phyloP scores from a whole-genome alignment of 2,888 invertebrate genomes.

The Synergus japonicus region DNA sequence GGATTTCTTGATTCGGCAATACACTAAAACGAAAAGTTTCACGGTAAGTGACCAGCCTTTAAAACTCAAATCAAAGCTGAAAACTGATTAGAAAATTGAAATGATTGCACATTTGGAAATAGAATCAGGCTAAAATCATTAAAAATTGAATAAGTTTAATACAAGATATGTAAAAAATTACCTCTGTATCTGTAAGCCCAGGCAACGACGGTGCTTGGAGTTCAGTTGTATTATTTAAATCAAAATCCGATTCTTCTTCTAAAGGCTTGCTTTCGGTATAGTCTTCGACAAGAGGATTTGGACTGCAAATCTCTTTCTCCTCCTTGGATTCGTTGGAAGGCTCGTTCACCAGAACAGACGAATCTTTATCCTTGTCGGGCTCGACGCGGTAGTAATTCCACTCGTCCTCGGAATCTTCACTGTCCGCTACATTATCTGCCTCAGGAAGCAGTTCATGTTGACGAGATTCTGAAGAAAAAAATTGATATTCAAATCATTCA shows the following conservation, averaged over 20 bases:
- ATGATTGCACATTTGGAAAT: too few relatives aligned
- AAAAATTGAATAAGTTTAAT: too few relatives aligned
- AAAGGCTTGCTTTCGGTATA: slow-evolving; percentile 40
- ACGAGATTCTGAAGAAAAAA: slow-evolving; percentile 66
- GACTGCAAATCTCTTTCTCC: slow-evolving; percentile 49
- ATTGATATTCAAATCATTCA: background rate
- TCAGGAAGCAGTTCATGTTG: slow-evolving; percentile 71
- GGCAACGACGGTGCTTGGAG: slow-evolving; percentile 43
- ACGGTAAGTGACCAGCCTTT: background rate
- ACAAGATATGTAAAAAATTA: slow-evolving; percentile 49
- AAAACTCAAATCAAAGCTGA: too few relatives aligned
- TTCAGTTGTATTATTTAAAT: slow-evolving; percentile 45
- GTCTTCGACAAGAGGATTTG: slow-evolving; percentile 44
- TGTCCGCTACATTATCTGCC: slow-evolving; percentile 87
- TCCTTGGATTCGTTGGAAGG: slow-evolving; percentile 43
- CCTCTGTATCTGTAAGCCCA: slow-evolving; percentile 67
- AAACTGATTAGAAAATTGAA: too few relatives aligned
- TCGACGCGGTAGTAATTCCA: slow-evolving; percentile 86
- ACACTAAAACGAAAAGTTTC: background rate
- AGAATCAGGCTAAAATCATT: too few relatives aligned
- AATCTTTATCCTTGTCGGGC: slow-evolving; percentile 49
- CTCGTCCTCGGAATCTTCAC: slow-evolving; percentile 91
- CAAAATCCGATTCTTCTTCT: slow-evolving; percentile 39
- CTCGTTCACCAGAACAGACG: slow-evolving; percentile 40
- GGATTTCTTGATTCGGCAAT: slow-evolving; percentile 19